Conservation (phyloP, 2,888 invertebrate genomes). For the Harpalus rufipes region DNA sequence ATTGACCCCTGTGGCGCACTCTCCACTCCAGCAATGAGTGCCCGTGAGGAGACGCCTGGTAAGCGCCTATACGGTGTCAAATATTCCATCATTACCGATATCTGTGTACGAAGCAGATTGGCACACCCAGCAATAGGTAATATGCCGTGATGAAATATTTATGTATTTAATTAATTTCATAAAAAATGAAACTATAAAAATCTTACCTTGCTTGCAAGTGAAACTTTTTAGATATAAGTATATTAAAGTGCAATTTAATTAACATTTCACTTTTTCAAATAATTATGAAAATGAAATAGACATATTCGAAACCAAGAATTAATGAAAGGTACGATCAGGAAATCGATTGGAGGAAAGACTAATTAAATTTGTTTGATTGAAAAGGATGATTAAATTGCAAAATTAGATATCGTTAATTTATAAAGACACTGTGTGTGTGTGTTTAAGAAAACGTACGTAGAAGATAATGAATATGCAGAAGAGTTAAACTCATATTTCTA, state of each 20-base stretch:
- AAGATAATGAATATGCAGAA: neutral
- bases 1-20: too few species aligned
- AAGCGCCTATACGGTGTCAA: too few species aligned
- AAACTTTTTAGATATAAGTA: slow-evolving; percentile 1
- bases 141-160: too few species aligned
- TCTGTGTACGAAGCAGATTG: too few species aligned
- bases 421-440: neutral
- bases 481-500: neutral
- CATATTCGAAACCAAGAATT: slow-evolving; percentile 11
- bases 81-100: too few species aligned
- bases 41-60: too few species aligned
- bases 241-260: slow-evolving; percentile 16
- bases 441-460: neutral
- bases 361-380: slow-evolving; percentile 17
- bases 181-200: neutral
- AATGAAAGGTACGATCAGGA: slow-evolving; percentile 8
- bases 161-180: neutral
- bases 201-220: neutral
- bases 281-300: slow-evolving; percentile 17
- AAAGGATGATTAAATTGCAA: neutral
- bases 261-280: slow-evolving; percentile 4
- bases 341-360: slow-evolving; percentile 6
- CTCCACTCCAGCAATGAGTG: too few species aligned
- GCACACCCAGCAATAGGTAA: too few species aligned
- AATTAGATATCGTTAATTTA: neutral